Evolutionary conservation across 2,113 vertebrate species (phyloP).

Genomic region (Panthera tigris): DNA sequence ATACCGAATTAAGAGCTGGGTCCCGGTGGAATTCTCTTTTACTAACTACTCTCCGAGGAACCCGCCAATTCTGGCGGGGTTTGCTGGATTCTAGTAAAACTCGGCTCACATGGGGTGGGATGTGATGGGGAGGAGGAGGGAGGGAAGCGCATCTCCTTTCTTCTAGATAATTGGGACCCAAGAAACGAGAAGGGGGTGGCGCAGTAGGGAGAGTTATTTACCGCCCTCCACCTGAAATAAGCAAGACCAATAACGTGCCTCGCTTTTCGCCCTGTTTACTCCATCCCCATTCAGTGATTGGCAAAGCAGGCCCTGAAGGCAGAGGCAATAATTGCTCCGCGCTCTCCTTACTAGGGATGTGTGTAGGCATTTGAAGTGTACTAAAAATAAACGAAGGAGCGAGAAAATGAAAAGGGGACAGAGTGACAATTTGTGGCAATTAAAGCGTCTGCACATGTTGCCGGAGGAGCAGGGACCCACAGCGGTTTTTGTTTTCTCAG

Average conservation of each 20-base stretch:
- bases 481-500: slow-evolving; percentile 73
- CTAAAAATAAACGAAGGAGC: slow-evolving; percentile 85
- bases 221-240: slow-evolving; percentile 77
- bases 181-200: slow-evolving; percentile 64
- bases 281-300: slow-evolving; percentile 76
- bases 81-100: slow-evolving; percentile 57
- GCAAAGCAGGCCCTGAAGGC: slow-evolving; percentile 85
- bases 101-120: not conserved
- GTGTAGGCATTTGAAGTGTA: slow-evolving; percentile 82
- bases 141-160: slow-evolving; percentile 57
- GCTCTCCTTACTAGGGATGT: slow-evolving; percentile 81
- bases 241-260: slow-evolving; percentile 80
- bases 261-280: slow-evolving; percentile 79
- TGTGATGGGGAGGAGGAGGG: not conserved
- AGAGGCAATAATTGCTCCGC: slow-evolving; percentile 83
- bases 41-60: slow-evolving; percentile 62
- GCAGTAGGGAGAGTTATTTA: slow-evolving; percentile 68
- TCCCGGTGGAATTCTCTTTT: slow-evolving; percentile 29
- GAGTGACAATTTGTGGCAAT: slow-evolving; percentile 80
- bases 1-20: not conserved
- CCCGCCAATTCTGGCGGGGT: slow-evolving; percentile 57
- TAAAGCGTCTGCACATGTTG: slow-evolving; percentile 80
- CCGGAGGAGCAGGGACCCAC: slow-evolving; percentile 63
- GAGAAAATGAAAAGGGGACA: slow-evolving; percentile 81
- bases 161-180: slow-evolving; percentile 74